Evolutionary conservation across 2,113 vertebrate species (phyloP).

Genomic region (Lamprologus speciosus): DNA sequence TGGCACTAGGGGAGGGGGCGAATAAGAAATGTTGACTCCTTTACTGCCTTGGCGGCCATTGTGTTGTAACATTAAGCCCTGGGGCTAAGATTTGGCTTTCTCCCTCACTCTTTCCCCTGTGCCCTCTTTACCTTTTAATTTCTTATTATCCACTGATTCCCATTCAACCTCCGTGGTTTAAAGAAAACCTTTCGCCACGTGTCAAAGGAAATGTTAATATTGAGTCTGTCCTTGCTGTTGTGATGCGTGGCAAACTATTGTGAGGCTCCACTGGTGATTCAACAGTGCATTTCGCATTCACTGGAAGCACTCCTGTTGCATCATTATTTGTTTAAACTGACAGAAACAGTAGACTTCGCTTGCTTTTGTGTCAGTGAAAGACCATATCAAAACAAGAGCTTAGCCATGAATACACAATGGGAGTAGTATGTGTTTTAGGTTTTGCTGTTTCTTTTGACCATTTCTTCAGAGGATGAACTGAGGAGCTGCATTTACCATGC

Average conservation of each 20-base stretch:
- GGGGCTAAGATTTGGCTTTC: constrained; percentile 83
- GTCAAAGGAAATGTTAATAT: constrained; percentile 78
- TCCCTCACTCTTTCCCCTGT: constrained; percentile 61
- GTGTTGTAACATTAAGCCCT: constrained; percentile 83
- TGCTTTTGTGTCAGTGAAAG: constrained; percentile 63
- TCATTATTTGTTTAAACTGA: constrained; percentile 69
- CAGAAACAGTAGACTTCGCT: constrained; percentile 50
- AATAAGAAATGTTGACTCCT: constrained; percentile 83
- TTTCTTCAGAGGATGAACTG: background rate
- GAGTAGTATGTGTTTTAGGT: constrained; percentile 32
- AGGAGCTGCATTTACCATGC: background rate
- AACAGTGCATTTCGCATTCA: constrained; percentile 57
- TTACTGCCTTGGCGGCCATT: constrained; percentile 79
- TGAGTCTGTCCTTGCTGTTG: constrained; percentile 68
- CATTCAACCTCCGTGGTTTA: constrained; percentile 64
- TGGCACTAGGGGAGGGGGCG: constrained; percentile 71
- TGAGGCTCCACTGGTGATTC: constrained; percentile 42
- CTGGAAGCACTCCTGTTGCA: constrained; percentile 57
- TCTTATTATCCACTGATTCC: constrained; percentile 74
- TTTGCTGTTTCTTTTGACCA: constrained; percentile 8
- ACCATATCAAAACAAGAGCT: constrained; percentile 58
- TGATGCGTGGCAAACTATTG: constrained; percentile 63
- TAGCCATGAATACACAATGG: constrained; percentile 54
- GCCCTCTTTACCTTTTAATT: constrained; percentile 82
- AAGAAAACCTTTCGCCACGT: constrained; percentile 68